Conservation (phyloP, 2,797 vertebrate species). For the Typhlichthys eigenmanni region DNA sequence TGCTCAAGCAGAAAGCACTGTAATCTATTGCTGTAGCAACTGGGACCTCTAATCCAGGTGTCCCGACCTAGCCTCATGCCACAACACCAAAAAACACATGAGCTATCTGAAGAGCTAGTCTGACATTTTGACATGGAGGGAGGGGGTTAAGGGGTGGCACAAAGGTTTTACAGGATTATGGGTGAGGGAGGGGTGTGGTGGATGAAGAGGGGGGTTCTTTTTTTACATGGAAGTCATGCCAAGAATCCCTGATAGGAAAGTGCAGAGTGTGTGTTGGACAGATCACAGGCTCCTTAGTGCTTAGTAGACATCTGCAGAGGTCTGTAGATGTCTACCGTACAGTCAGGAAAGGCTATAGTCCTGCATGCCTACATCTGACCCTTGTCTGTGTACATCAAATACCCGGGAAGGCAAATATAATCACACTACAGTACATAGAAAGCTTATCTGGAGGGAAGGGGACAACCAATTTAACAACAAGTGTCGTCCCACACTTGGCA, state of each 20-base stretch:
- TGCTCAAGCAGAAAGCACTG: background rate
- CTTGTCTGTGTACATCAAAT: no score
- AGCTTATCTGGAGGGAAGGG: background rate
- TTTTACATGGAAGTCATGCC: slow-evolving; percentile 79
- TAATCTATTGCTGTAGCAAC: background rate
- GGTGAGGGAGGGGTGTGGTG: slow-evolving; percentile 20
- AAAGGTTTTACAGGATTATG: slow-evolving; percentile 29
- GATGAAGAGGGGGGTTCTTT: slow-evolving; percentile 32
- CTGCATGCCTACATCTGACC: no score
- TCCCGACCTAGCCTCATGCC: slow-evolving; percentile 14
- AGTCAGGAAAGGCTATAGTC: background rate
- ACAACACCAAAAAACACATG: slow-evolving; percentile 19
- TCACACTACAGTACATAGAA: background rate
- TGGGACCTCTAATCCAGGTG: slow-evolving; percentile 14
- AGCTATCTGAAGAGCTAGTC: slow-evolving; percentile 21
- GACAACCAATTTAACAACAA: slow-evolving; percentile 1
- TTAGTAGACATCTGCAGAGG: slow-evolving; percentile 44
- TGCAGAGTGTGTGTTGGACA: slow-evolving; percentile 41
- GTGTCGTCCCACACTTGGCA: background rate
- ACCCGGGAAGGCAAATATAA: no score
- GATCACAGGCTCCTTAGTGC: slow-evolving; percentile 69
- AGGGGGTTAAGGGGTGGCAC: slow-evolving; percentile 32
- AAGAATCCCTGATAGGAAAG: slow-evolving; percentile 77
- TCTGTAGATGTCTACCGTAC: slow-evolving; percentile 14
- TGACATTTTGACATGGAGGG: slow-evolving; percentile 19